A percentile compares a stretch with the other conserved stretches of the same genome.
Conservation (phyloP, 2,888 invertebrate genomes). For the Seira ritae region DNA sequence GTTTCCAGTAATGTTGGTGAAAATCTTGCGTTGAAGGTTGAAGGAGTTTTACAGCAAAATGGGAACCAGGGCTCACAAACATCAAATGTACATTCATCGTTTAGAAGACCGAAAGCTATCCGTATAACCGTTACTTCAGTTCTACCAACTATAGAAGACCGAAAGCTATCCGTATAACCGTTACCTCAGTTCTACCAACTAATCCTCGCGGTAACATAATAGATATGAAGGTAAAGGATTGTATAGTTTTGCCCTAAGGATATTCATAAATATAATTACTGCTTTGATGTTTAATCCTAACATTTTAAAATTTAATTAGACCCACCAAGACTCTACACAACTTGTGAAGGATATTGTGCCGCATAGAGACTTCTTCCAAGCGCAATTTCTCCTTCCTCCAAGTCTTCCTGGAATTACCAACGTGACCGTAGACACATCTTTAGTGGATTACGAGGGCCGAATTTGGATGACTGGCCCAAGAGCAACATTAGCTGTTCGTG, state of each 20-base stretch:
- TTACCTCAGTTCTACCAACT: conserved; percentile 64
- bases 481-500: conserved; percentile 85
- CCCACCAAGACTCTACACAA: conserved; percentile 64
- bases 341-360: conserved; percentile 81
- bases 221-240: conserved; percentile 64
- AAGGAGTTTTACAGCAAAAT: conserved; percentile 89
- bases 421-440: conserved; percentile 89
- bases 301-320: conserved; percentile 40
- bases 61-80: conserved; percentile 52
- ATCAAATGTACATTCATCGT: conserved; percentile 45
- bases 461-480: conserved; percentile 94
- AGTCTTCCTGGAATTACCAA: conserved; percentile 75
- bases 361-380: conserved; percentile 95
- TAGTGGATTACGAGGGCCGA: conserved; percentile 88
- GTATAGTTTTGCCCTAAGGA: background rate
- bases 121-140: conserved; percentile 70
- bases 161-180: conserved; percentile 72
- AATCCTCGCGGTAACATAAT: conserved; percentile 45
- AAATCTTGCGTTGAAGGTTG: conserved; percentile 93
- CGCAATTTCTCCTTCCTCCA: conserved; percentile 90
- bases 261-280: background rate
- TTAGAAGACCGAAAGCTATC: conserved; percentile 72
- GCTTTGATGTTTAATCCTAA: background rate
- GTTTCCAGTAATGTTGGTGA: too few relatives aligned
- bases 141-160: conserved; percentile 67